Percentiles rank a stretch among this genome's conserved stretches.
Evolutionary conservation across 1,140 invertebrate species (phyloP).

Genomic region (Pachyrhynchus sulphureomaculatus): DNA sequence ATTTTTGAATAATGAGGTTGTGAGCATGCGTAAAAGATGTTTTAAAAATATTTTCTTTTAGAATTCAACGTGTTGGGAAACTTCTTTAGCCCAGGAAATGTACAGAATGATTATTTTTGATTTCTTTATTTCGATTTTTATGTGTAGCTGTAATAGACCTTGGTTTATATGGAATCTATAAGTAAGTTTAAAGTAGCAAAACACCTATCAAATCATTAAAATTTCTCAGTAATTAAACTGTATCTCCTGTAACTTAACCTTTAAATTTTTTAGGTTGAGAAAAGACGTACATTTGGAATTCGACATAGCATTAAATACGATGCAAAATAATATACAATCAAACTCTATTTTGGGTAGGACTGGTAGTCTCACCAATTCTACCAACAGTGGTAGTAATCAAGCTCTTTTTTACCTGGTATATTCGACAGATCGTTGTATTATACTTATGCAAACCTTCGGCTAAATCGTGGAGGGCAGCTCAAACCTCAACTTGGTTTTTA

Average conservation of each 20-base stretch:
- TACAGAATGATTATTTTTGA: conserved; percentile 72
- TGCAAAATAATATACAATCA: conserved; percentile 77
- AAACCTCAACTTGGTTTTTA: conserved; percentile 70
- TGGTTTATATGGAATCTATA: conserved; percentile 41
- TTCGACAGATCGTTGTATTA: conserved; percentile 58
- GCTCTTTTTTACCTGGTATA: conserved; percentile 67
- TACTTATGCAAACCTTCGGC: conserved; percentile 60
- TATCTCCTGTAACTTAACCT: no score
- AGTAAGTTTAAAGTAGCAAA: no score
- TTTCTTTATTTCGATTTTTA: conserved; percentile 64
- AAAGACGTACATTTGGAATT: conserved; percentile 56
- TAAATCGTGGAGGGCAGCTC: conserved; percentile 68
- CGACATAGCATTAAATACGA: conserved; percentile 69
- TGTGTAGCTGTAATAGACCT: conserved; percentile 57
- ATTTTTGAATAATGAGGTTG: no score
- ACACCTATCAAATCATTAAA: no score
- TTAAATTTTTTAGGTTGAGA: conserved; percentile 7
- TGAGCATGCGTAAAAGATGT: no score
- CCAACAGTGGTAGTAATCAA: conserved; percentile 64
- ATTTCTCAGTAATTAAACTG: no score
- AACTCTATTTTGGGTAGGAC: conserved; percentile 69
- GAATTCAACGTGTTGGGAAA: conserved; percentile 71
- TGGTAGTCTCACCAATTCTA: conserved; percentile 68
- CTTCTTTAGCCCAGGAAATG: conserved; percentile 67
- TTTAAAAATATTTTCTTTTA: conserved; percentile 8